These are phyloP conservation scores for Wiebesia pumilae DNA, from an alignment of 1,140 invertebrate genomes.

Conservation along the genomic window DNA sequence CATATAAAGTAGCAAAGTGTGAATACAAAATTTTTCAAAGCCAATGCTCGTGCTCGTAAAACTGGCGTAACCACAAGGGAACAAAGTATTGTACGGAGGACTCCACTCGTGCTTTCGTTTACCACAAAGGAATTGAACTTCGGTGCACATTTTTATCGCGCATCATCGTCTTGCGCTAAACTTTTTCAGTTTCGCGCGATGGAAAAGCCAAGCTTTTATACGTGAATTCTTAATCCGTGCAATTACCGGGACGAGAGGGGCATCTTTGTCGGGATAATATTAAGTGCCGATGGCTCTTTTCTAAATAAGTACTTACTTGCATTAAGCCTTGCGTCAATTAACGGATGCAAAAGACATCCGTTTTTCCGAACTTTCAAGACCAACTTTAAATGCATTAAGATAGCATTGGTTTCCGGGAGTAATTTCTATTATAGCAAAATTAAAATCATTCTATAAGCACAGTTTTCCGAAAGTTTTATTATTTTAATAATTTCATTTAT, in stretches of 20 bases:
- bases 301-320: no score
- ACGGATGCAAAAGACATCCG: no score
- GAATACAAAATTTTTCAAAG: slow-evolving; percentile 51
- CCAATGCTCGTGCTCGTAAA: slow-evolving; percentile 40
- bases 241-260: neutral
- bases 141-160: slow-evolving; percentile 22
- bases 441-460: no score
- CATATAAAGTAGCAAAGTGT: slow-evolving; percentile 48
- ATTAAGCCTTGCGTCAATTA: no score
- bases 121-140: slow-evolving; percentile 35
- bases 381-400: no score
- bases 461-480: no score
- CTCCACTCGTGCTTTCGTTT: slow-evolving; percentile 19
- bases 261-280: neutral
- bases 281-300: neutral
- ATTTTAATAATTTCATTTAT: no score
- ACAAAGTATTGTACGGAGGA: slow-evolving; percentile 15
- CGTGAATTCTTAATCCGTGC: neutral
- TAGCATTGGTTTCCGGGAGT: no score
- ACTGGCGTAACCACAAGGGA: slow-evolving; percentile 34
- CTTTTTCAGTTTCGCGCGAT: neutral
- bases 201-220: neutral
- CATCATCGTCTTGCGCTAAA: neutral
- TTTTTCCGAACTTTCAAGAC: no score
- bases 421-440: no score